Evolutionary conservation across 2,113 vertebrate genomes (phyloP), one percentile per base, ranked within the genome.

Genomic region (Caloenas nicobarica): DNA sequence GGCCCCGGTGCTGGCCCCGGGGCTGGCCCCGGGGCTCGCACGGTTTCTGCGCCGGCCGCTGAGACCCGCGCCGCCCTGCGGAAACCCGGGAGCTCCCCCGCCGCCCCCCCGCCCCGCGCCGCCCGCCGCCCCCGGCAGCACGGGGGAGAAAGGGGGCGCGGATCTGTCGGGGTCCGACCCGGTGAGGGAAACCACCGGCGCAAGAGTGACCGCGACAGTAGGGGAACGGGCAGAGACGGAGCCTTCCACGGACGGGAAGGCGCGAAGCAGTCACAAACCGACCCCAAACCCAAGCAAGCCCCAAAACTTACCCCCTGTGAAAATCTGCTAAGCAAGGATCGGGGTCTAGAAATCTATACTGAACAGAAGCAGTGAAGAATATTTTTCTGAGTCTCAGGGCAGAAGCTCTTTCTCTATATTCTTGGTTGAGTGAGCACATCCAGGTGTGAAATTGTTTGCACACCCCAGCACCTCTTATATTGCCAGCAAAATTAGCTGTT

Each of bases 401-500:
- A 97, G 98, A 98, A 97, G 98, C 98, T 97, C 97, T 98, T 97
- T 98, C 98, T 98, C 98, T 98, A 98, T 98, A 98, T 99, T 99
- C 98, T 98, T 98, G 98, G 98, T 98, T 99, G 99, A 99, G 98
- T 99, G 99, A 99, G 98, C 99, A 99, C 98, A 99, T 99, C 99
- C 99, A 99, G 99, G 99, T 99, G 99, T 99, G 99, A 99, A 99
- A 99, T 99, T 99, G 99, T 99, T 99, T 99, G 99, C 99, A 99
- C 99, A 99, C 98, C 99, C 98, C 98, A 98, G 98, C 99, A 99
- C 98, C 99, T 99, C 99, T 99, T 99, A 99, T 99, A 99, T 99
- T 99, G 99, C 99, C 99, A 99, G 99, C 99, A 99, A 99, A 99
- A 99, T 99, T 99, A 99, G 99, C 99, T 99, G 99, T 99, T 99